Evolutionary conservation across 2,797 vertebrate species (phyloP), one percentile per base, ranked within the genome.

Genomic region (Sciurus vulgaris): DNA sequence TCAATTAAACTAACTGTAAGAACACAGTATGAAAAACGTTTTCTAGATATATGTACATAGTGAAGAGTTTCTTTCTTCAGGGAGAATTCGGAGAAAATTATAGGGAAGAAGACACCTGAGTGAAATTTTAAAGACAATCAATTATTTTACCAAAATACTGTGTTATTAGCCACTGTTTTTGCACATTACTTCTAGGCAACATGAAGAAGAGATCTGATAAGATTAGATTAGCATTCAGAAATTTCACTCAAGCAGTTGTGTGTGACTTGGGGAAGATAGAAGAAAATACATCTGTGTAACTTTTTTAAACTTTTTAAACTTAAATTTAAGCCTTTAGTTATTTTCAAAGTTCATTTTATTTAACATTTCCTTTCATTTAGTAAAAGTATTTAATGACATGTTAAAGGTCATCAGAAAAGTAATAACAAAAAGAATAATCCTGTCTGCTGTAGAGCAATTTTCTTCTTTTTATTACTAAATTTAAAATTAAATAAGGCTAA

Each of bases 341-440:
- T 84, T 96, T 95, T 77, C 56, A 92, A 1, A 83, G 69, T n/a
- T 90, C 59, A 90, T 91, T 95, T 76, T 83, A 90, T 89, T 95
- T 94, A 92, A 35, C 35, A 88, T 82, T 90, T 94, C 35, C 51
- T 95, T 97, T 92, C 54, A 78, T 81, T 96, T 92, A 96, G 49
- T 61, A 69, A 18, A 94, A 91, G 9, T 91, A 59, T 69, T 96
- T 97, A 97, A 83, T 81, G 51, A 65, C 69, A 96, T 76, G 56
- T 79, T 96, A 95, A 96, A 97, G n/a, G 63, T 87, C 77, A 81
- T 63, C 59, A 63, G 61, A 33, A 92, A 92, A 87, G 26, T 81
- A 95, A 96, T 89, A 84, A 90, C 47, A 82, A 86, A 96, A 95
- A 84, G 15, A 61, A 82, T 63, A 95, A 96, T 92, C 26, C 69